A percentile compares a stretch with the other conserved stretches of the same genome.
Evolutionary conservation across 2,888 invertebrate species (phyloP).

Genomic region (Tachina fera): DNA sequence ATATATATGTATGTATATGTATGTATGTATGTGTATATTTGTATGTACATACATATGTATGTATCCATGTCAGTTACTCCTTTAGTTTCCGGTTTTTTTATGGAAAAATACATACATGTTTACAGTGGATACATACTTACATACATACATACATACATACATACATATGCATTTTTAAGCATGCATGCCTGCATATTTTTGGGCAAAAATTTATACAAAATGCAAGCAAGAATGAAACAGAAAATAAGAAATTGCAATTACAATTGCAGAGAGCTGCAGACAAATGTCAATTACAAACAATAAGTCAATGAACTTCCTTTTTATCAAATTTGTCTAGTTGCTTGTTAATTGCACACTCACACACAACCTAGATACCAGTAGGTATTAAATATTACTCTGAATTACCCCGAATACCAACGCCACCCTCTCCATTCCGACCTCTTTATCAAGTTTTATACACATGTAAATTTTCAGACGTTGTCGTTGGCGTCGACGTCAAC

Average conservation of each 20-base stretch:
- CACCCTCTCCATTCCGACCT: not conserved
- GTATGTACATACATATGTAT: not conserved
- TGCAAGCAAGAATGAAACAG: slow-evolving; percentile 11
- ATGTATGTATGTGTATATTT: not conserved
- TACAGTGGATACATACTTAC: not conserved
- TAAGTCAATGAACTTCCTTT: slow-evolving; percentile 66
- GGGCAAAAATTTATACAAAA: slow-evolving; percentile 18
- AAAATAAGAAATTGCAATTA: slow-evolving; percentile 23
- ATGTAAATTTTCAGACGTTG: not conserved
- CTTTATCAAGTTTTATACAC: not conserved
- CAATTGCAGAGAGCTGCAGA: slow-evolving; percentile 27
- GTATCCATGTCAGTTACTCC: not conserved
- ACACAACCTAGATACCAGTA: slow-evolving; percentile 23
- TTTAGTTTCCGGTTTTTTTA: not conserved
- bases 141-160: not conserved
- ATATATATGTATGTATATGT: no score
- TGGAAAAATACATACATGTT: not conserved
- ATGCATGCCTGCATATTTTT: slow-evolving; percentile 12
- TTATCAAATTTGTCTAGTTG: slow-evolving; percentile 3
- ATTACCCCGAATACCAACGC: slow-evolving; percentile 17
- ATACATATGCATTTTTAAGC: not conserved
- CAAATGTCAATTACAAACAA: slow-evolving; percentile 36
- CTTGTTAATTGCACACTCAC: slow-evolving; percentile 6
- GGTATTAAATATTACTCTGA: slow-evolving; percentile 33
- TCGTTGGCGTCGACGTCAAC: not conserved